These are phyloP conservation scores for Parnassius mnemosyne DNA, from an alignment of 2,888 invertebrate genomes.

Conservation along the genomic window DNA sequence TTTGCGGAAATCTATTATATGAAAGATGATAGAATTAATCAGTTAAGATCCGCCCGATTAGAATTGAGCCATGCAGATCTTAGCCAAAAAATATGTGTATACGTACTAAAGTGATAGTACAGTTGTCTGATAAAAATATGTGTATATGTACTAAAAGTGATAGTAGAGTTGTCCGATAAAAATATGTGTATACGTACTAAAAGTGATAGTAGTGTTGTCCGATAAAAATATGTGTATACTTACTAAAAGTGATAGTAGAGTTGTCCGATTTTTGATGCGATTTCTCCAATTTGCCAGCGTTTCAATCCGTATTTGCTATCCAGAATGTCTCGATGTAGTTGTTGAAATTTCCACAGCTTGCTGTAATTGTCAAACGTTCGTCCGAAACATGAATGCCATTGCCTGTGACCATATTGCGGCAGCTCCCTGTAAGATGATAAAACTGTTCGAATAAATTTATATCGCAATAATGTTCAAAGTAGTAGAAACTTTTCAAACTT, in stretches of 20 bases:
- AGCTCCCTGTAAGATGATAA: constrained; percentile 85
- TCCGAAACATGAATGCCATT: constrained; percentile 98
- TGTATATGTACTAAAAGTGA: constrained; percentile 83
- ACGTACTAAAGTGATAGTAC: constrained; percentile 98
- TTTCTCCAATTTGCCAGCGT: constrained; percentile 99
- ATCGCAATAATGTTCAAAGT: too few relatives aligned
- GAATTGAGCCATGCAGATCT: too few relatives aligned
- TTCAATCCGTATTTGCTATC: constrained; percentile 97
- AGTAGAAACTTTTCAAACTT: too few relatives aligned
- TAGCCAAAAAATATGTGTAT: constrained; percentile 1
- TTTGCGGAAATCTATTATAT: too few relatives aligned
- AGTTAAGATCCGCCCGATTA: too few relatives aligned
- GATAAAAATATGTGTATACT: constrained; percentile 59
- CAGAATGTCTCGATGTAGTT: constrained; percentile 94
- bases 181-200: too few relatives aligned
- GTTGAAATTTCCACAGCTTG: constrained; percentile 98
- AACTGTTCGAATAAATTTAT: too few relatives aligned
- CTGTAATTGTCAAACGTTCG: constrained; percentile 98
- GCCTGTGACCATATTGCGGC: constrained; percentile 97
- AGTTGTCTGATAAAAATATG: constrained; percentile 89
- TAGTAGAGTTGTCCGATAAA: too few relatives aligned
- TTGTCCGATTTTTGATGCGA: constrained; percentile 98
- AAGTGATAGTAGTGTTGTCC: too few relatives aligned
- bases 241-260: constrained; percentile 99
- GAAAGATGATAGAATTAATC: too few relatives aligned